Evolutionary conservation across 2,113 vertebrate genomes (phyloP).

Genomic region (Pterophyllum scalare): DNA sequence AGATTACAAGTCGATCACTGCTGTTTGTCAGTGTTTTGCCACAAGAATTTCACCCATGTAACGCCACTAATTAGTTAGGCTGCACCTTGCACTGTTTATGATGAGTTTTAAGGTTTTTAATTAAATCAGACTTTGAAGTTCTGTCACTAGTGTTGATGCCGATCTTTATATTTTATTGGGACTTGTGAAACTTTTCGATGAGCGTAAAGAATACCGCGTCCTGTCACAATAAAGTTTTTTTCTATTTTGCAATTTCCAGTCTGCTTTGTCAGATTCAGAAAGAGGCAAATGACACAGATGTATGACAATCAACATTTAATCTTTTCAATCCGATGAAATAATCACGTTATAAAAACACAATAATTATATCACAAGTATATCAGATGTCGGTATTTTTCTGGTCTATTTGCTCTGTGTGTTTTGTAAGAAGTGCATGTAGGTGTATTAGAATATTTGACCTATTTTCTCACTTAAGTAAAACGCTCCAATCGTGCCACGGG

Average conservation of each 20-base stretch:
- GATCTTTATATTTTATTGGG: slow-evolving; percentile 39
- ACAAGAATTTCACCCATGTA: background rate
- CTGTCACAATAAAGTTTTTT: slow-evolving; percentile 60
- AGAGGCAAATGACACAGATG: slow-evolving; percentile 28
- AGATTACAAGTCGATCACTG: slow-evolving; percentile 46
- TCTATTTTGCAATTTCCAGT: slow-evolving; percentile 55
- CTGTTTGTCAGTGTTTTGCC: slow-evolving; percentile 34
- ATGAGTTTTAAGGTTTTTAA: slow-evolving; percentile 23
- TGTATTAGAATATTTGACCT: slow-evolving; percentile 17
- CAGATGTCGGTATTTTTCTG: slow-evolving; percentile 19
- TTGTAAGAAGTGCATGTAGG: slow-evolving; percentile 2
- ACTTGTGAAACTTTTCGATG: slow-evolving; percentile 25
- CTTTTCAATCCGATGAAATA: slow-evolving; percentile 55
- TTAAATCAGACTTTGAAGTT: slow-evolving; percentile 27
- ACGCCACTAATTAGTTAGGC: slow-evolving; percentile 44
- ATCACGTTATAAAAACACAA: slow-evolving; percentile 46
- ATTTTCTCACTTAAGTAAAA: slow-evolving; percentile 37
- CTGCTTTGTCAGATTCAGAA: background rate
- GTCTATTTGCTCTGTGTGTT: slow-evolving; percentile 18
- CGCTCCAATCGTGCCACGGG: slow-evolving; percentile 5
- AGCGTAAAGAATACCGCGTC: slow-evolving; percentile 1
- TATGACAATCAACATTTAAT: slow-evolving; percentile 69
- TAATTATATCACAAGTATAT: slow-evolving; percentile 45
- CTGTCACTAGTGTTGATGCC: background rate
- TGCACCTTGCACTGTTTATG: slow-evolving; percentile 40